phyloP scores from a whole-genome alignment of 2,113 vertebrate genomes.

The Tragulus kanchil region DNA sequence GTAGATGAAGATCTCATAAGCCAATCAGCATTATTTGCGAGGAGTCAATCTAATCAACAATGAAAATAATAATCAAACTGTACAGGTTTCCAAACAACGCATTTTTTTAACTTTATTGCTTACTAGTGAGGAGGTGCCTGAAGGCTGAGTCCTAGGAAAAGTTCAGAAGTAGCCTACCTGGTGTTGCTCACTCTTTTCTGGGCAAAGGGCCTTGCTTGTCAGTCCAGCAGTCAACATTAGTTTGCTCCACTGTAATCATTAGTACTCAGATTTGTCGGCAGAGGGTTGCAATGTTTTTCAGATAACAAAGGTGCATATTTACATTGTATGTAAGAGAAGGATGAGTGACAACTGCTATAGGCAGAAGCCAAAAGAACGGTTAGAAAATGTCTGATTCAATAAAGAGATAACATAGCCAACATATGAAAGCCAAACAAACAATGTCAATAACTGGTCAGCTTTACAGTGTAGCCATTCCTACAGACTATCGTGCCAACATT shows the following conservation, averaged over 20 bases:
- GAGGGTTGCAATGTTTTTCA: neutral
- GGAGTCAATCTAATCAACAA: neutral
- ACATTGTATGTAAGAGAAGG: neutral
- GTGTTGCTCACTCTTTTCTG: neutral
- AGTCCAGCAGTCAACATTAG: neutral
- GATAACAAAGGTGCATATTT: neutral
- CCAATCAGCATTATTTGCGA: neutral
- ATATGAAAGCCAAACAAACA: neutral
- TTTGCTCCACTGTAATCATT: neutral
- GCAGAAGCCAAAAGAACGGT: neutral
- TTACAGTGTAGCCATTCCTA: neutral
- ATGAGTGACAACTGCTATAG: neutral
- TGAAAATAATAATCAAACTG: neutral
- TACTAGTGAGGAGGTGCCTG: neutral
- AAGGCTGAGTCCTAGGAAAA: neutral
- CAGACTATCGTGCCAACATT: neutral
- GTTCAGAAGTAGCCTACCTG: neutral
- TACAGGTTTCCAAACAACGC: neutral
- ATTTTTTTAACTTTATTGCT: neutral
- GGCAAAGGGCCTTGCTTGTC: neutral
- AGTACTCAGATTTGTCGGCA: neutral
- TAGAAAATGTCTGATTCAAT: neutral
- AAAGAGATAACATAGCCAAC: neutral
- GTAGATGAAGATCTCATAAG: neutral
- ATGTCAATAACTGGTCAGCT: too few relatives aligned